Percentiles rank a stretch among this genome's conserved stretches.
phyloP scores from a whole-genome alignment of 2,888 invertebrate species.

The Lithophane semibrunnea region DNA sequence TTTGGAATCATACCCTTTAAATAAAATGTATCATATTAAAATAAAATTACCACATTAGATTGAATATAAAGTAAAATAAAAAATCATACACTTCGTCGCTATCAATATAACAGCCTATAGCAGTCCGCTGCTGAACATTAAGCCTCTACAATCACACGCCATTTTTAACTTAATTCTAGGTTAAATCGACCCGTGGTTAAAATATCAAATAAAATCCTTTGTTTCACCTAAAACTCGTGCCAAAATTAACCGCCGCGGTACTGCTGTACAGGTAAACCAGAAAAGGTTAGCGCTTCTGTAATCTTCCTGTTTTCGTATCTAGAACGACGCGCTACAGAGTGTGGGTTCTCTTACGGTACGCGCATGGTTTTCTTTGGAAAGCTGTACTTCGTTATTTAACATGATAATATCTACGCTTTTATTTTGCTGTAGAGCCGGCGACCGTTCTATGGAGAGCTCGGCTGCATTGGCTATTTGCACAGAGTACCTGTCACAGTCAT shows the following conservation, averaged over 20 bases:
- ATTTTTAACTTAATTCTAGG: too few relatives aligned
- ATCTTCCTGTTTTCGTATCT: background rate
- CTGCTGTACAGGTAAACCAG: background rate
- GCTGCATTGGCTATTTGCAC: constrained; percentile 86
- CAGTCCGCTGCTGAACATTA: too few relatives aligned
- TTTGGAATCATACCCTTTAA: too few relatives aligned
- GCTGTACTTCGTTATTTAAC: background rate
- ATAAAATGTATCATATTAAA: too few relatives aligned
- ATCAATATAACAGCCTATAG: too few relatives aligned
- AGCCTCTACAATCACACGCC: too few relatives aligned
- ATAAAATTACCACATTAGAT: too few relatives aligned
- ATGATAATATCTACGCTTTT: background rate
- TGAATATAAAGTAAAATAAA: too few relatives aligned
- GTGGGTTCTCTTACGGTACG: too few relatives aligned
- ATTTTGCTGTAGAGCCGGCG: constrained; percentile 74
- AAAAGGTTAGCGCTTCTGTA: background rate
- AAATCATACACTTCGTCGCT: too few relatives aligned
- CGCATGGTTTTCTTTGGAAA: background rate
- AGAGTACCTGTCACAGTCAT: constrained; percentile 84
- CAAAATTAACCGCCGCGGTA: background rate
- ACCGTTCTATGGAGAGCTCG: constrained; percentile 86
- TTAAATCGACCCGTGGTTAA: too few relatives aligned
- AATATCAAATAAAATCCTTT: too few relatives aligned
- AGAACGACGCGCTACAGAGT: background rate
- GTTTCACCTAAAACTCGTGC: background rate